A percentile compares a stretch with the other conserved stretches of the same genome.
Evolutionary conservation across 2,797 vertebrate species (phyloP).

Genomic region (Melanogrammus aeglefinus): DNA sequence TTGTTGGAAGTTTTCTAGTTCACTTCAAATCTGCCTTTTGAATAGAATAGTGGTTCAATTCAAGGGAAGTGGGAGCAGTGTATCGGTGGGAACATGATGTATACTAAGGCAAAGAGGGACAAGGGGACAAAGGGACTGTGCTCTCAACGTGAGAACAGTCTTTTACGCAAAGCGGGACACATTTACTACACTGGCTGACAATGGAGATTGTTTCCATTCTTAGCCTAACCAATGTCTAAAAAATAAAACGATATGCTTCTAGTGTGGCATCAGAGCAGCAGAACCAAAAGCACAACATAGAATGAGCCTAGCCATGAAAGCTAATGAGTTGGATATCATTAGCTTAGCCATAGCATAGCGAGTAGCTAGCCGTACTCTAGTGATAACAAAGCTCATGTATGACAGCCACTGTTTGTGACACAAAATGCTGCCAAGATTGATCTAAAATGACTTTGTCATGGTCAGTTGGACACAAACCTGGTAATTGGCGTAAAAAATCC

Average conservation of each 20-base stretch:
- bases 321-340: background rate
- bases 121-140: constrained; percentile 41
- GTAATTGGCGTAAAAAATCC: background rate
- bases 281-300: background rate
- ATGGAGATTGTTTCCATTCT: constrained; percentile 69
- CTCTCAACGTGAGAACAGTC: constrained; percentile 46
- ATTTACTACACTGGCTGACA: constrained; percentile 70
- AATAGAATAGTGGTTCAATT: background rate
- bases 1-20: background rate
- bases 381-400: background rate
- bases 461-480: background rate
- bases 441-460: background rate
- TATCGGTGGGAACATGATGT: constrained; percentile 32
- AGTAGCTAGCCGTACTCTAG: background rate
- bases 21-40: background rate
- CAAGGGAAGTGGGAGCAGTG: too few relatives aligned
- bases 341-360: background rate
- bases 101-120: constrained; percentile 33
- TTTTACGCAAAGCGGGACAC: constrained; percentile 55
- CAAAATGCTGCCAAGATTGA: background rate
- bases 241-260: constrained; percentile 18
- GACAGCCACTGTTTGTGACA: background rate
- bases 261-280: background rate
- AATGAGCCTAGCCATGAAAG: background rate
- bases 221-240: constrained; percentile 44